Percentiles rank a stretch among this genome's conserved stretches.
These are phyloP conservation scores for Mastacembelus armatus DNA, from an alignment of 2,797 vertebrate species.

Conservation along the genomic window DNA sequence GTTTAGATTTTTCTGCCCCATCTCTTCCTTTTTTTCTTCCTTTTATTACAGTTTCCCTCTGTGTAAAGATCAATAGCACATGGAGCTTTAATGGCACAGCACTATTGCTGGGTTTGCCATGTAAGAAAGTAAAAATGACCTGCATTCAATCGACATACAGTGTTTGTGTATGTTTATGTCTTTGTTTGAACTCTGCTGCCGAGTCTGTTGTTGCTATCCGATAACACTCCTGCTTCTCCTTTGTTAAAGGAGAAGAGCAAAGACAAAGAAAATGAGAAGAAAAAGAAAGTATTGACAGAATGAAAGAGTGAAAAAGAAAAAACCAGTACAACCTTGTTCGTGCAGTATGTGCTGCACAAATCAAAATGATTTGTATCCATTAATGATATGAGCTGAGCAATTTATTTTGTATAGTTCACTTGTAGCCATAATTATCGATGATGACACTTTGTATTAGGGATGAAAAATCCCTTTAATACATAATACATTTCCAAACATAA, in stretches of 20 bases:
- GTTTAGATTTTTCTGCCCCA: conserved; percentile 30
- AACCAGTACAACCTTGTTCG: not conserved
- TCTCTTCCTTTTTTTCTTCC: conserved; percentile 37
- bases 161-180: conserved; percentile 16
- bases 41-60: conserved; percentile 40
- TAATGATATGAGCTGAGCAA: not conserved
- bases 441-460: too few relatives aligned
- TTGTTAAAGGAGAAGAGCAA: conserved; percentile 32
- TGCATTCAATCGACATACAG: conserved; percentile 20
- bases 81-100: conserved; percentile 34
- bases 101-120: conserved; percentile 24
- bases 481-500: not conserved
- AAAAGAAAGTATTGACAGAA: not conserved
- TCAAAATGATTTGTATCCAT: not conserved
- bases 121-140: conserved; percentile 41
- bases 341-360: not conserved
- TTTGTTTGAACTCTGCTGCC: conserved; percentile 16
- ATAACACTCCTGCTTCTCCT: conserved; percentile 12
- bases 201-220: conserved; percentile 37
- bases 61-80: conserved; percentile 51
- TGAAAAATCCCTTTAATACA: not conserved
- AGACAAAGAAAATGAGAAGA: conserved; percentile 16
- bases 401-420: not conserved
- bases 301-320: not conserved
- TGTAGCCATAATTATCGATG: not conserved